Base-by-base conservation (phyloP, 2,797 vertebrate genomes). In the Microhierax caerulescens region DNA sequence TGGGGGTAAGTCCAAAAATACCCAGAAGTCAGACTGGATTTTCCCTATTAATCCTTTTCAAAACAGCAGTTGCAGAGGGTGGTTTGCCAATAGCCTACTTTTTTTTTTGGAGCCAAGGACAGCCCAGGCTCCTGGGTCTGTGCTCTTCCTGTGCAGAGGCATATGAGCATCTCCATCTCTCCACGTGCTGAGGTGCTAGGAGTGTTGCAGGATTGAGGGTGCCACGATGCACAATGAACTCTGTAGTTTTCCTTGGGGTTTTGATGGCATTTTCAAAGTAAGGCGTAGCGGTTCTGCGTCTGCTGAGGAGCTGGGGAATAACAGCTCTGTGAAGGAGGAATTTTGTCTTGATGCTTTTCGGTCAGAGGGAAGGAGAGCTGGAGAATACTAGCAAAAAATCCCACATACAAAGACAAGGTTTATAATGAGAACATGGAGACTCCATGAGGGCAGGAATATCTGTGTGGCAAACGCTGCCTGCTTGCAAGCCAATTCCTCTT, bases 131-230 rank as follows among this genome's bases (percentile, higher is more conserved):
- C 25, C 4, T 48, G 28, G 13, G 7, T 69, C 28, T 10, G 5
- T 54, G 32, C 10, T 93, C 8, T 32, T 57, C 7, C 32, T 32
- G 7, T 0, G 1, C 30, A 53, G 20, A 39, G 23, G 8, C 48
- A 88, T 22, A 7, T 48, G 32, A 68, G 5, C 25, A 18, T 27
- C 37, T 64, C 23, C 32, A 17, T 70, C 50, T 20, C 47, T 76
- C 20, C 19, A 34, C 0, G 0, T 43, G 72, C 39, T 43, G 53
- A 70, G 32, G 3, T 39, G 25, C 6, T 45, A 56, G 73, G 21
- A 53, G 73, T 6, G 7, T 30, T 69, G 36, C 22, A 90, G 77
- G 25, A 17, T 60, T 53, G 10, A n/a, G 13, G 3, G 2, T 45
- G 24, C 32, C 30, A 36, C 14, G 60, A 24, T 14, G 16, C 25